Base-by-base conservation (phyloP, 2,113 vertebrate species). In the Arvicanthis niloticus region DNA sequence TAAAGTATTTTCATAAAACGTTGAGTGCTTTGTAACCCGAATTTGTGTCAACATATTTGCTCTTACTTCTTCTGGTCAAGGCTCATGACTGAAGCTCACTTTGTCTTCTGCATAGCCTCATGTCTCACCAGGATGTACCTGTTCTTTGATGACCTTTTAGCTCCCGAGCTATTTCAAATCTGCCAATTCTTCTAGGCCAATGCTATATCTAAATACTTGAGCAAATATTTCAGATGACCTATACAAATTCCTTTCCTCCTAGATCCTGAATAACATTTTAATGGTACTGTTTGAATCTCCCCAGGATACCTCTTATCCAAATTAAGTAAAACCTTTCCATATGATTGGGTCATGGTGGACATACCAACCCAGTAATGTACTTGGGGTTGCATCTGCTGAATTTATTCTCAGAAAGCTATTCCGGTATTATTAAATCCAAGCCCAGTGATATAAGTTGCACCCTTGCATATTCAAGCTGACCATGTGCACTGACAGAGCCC, bases 281-380 rank as follows among this genome's bases (percentile, higher is more conserved):
- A 58, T 77, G 62, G 58, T 89, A 45, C 82, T 88, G 21, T 95
- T 94, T 87, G 65, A 26, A n/a, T 73, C 51, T 91, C 10, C 60
- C 72, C 15, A 26, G 16, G 45, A 87, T 96, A 94, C 68, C 65
- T 85, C 24, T 91, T 88, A 94, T 34, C 53, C 72, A 53, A 92
- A 92, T 89, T 94, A 58, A 53, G 85, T 91, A 88, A 93, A 97
- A 89, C 24, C 42, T 94, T 96, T 95, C 60, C 67, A 82, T 80
- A 88, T 92, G 60, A 75, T 70, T 37, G 45, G 40, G 42, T 77
- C 24, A 6, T 78, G 67, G 10, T 91, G 60, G 40, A 34, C 92
- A 73, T 73, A 58, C 58, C 67, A 19, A 24, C 85, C 37, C 67
- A 81, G 80, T 90, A 72, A 96, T 82, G 76, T 92, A 76, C 70